phyloP scores from a whole-genome alignment of 2,888 invertebrate species.

The Hemicrepidius hirtus region DNA sequence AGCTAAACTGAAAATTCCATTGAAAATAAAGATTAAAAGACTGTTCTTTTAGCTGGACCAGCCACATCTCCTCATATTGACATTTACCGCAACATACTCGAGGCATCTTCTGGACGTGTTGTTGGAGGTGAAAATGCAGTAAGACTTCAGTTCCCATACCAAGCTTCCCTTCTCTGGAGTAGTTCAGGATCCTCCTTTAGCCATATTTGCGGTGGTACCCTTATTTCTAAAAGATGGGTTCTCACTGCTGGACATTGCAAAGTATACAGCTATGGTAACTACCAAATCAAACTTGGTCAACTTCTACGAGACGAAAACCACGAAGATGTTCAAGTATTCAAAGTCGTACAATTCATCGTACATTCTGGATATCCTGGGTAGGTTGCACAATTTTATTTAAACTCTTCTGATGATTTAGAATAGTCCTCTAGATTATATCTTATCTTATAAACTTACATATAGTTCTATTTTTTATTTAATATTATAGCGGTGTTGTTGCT shows the following conservation, averaged over 20 bases:
- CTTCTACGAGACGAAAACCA: slow-evolving; percentile 1
- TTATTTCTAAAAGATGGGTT: not conserved
- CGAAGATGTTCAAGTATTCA: slow-evolving; percentile 17
- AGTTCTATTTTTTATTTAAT: not conserved
- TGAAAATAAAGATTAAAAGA: no score
- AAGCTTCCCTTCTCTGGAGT: slow-evolving; percentile 5
- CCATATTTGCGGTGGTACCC: slow-evolving; percentile 29
- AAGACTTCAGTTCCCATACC: slow-evolving; percentile 23
- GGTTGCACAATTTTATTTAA: not conserved
- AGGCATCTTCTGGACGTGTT: not conserved
- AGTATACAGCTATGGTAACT: not conserved
- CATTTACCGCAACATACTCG: slow-evolving; percentile 10
- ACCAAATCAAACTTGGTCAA: slow-evolving; percentile 9
- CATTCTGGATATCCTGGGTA: slow-evolving; percentile 13
- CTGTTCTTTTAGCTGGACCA: not conserved
- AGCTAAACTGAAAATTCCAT: no score
- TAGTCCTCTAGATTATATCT: not conserved
- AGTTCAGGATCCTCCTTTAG: no score
- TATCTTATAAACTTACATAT: not conserved
- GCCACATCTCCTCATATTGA: not conserved
- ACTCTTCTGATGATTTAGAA: no score
- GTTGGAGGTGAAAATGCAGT: slow-evolving; percentile 3
- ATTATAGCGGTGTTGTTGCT: slow-evolving; percentile 4
- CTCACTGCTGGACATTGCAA: slow-evolving; percentile 28
- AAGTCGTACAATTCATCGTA: slow-evolving; percentile 1